phyloP scores from a whole-genome alignment of 1,140 invertebrate genomes.

The Homarus americanus region DNA sequence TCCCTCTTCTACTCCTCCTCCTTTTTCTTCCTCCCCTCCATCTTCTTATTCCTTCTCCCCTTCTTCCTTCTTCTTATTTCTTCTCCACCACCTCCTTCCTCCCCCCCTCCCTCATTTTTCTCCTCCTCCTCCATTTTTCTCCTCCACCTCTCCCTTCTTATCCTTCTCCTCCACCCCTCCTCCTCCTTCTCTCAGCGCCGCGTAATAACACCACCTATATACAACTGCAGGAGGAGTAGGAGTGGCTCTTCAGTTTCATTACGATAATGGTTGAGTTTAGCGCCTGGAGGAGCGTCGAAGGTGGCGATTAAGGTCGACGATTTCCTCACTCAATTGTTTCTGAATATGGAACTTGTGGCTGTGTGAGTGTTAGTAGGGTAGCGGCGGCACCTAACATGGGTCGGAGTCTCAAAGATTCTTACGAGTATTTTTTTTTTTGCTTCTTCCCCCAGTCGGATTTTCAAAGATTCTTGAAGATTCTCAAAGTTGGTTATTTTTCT shows the following conservation, averaged over 20 bases:
- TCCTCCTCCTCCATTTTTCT: background rate
- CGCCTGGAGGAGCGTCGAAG: background rate
- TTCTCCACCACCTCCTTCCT: background rate
- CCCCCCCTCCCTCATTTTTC: background rate
- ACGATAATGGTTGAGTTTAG: background rate
- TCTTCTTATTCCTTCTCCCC: background rate
- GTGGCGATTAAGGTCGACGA: background rate
- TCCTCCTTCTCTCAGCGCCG: background rate
- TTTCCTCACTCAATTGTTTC: background rate
- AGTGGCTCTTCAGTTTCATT: background rate
- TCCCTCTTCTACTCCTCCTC: background rate
- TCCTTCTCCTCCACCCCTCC: background rate
- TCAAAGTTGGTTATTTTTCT: no score
- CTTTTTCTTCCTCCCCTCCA: background rate
- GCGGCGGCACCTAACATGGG: no score
- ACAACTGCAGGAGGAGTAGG: background rate
- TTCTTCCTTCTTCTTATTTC: background rate
- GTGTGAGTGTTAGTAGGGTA: no score
- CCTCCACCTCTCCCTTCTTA: background rate
- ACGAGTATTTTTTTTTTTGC: no score
- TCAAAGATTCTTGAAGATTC: no score
- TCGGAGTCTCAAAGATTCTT: no score
- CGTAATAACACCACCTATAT: background rate
- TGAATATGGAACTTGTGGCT: background rate
- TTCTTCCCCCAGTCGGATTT: no score